These are phyloP conservation scores for Myocastor coypus DNA, from an alignment of 2,113 vertebrate species.

Conservation along the genomic window DNA sequence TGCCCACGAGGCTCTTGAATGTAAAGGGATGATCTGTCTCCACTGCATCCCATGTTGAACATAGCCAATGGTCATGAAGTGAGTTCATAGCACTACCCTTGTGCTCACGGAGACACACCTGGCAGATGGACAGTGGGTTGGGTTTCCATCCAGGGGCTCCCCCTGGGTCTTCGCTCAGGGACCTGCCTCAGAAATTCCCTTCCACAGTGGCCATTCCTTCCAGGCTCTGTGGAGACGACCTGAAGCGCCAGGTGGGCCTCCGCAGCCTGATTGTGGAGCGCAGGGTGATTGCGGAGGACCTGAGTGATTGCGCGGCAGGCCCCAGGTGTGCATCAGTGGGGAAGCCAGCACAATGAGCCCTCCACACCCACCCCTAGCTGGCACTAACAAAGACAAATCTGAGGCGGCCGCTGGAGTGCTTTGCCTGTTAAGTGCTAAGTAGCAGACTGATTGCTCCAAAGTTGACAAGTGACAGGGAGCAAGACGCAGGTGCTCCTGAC, in stretches of 20 bases:
- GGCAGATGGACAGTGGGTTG: background rate
- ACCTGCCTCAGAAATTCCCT: background rate
- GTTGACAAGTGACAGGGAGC: slow-evolving; percentile 73
- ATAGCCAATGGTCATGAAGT: background rate
- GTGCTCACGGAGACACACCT: rapidly evolving
- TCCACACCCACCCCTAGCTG: slow-evolving; percentile 71
- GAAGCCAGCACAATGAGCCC: slow-evolving; percentile 45
- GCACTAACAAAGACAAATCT: slow-evolving; percentile 84
- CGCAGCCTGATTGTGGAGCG: slow-evolving; percentile 1
- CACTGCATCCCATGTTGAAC: background rate
- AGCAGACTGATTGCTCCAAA: slow-evolving; percentile 84
- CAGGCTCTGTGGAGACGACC: background rate
- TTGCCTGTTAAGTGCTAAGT: slow-evolving; percentile 81
- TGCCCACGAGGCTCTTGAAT: no score
- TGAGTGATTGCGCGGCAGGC: slow-evolving; percentile 75
- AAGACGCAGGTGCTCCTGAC: slow-evolving; percentile 75
- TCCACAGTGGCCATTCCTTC: rapidly evolving
- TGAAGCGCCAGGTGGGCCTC: slow-evolving; percentile 71
- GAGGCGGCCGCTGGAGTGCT: slow-evolving; percentile 78
- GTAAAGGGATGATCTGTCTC: background rate
- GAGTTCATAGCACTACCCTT: background rate
- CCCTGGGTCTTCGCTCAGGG: no score
- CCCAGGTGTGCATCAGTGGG: slow-evolving; percentile 80
- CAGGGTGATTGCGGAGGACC: slow-evolving; percentile 74
- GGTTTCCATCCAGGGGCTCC: background rate